These are phyloP conservation scores for Schrankia costaestrigalis DNA, from an alignment of 2,888 invertebrate species.

Conservation along the genomic window DNA sequence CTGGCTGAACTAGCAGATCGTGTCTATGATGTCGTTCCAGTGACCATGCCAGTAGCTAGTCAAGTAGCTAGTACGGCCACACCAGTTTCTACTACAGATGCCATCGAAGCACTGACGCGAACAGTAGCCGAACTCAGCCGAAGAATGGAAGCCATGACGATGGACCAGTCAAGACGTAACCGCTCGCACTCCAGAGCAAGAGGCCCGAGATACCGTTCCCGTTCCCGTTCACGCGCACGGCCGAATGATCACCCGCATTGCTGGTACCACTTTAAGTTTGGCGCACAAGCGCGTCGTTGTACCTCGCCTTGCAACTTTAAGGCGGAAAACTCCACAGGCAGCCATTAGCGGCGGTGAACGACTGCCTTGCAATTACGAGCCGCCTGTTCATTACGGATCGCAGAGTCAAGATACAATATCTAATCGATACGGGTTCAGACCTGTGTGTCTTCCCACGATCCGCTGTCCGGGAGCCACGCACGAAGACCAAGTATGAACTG, in stretches of 20 bases:
- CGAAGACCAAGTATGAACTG: constrained; percentile 7
- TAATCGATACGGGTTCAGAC: constrained; percentile 5
- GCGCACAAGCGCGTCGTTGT: neutral
- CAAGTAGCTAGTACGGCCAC: neutral
- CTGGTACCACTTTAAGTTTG: neutral
- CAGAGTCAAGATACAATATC: constrained; percentile 3
- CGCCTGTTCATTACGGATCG: constrained; percentile 13
- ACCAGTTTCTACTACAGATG: neutral
- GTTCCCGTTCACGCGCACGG: neutral
- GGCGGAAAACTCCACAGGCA: constrained; percentile 4
- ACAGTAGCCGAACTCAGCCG: neutral
- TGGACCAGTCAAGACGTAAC: neutral
- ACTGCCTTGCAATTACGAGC: constrained; percentile 5
- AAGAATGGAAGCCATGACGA: neutral
- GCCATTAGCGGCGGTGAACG: constrained; percentile 7
- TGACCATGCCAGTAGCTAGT: neutral
- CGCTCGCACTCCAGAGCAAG: neutral
- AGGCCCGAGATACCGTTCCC: neutral
- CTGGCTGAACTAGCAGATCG: constrained; percentile 1
- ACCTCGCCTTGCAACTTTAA: constrained; percentile 1
- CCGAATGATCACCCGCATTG: neutral
- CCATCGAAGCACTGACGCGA: neutral
- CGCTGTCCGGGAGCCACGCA: constrained; percentile 4
- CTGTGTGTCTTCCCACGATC: constrained; percentile 10
- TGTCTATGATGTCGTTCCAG: neutral